Percentiles rank a stretch among this genome's conserved stretches.
phyloP scores from a whole-genome alignment of 2,888 invertebrate genomes.

The Blera fallax region DNA sequence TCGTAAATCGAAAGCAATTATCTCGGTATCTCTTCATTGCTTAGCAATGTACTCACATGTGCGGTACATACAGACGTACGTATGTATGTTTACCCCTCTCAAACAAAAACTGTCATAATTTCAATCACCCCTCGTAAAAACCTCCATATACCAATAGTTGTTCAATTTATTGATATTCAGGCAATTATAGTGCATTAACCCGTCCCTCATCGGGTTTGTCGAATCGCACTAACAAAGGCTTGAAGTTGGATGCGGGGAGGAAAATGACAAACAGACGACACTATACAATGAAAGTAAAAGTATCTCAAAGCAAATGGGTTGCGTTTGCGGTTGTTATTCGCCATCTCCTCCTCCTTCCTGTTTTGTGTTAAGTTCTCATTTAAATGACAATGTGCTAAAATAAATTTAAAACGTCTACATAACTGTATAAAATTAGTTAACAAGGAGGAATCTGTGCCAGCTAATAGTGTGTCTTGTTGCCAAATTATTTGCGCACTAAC shows the following conservation, averaged over 20 bases:
- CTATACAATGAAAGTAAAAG: conserved; percentile 59
- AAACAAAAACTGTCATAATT: conserved; percentile 59
- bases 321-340: conserved; percentile 1
- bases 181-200: conserved; percentile 70
- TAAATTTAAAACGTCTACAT: conserved; percentile 12
- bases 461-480: conserved; percentile 16
- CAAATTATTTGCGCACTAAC: conserved; percentile 54
- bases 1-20: conserved; percentile 64
- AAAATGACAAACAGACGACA: no score
- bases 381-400: conserved; percentile 8
- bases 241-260: neutral
- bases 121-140: conserved; percentile 47
- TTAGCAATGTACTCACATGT: conserved; percentile 2
- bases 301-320: conserved; percentile 40
- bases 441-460: conserved; percentile 58
- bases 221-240: conserved; percentile 10
- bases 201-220: conserved; percentile 33
- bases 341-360: neutral
- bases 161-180: conserved; percentile 66
- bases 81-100: neutral
- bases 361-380: neutral
- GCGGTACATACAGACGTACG: no score
- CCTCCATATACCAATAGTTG: conserved; percentile 59
- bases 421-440: conserved; percentile 30
- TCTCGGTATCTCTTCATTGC: conserved; percentile 28